phyloP scores from a whole-genome alignment of 2,888 invertebrate genomes.

The Dolomedes plantarius region DNA sequence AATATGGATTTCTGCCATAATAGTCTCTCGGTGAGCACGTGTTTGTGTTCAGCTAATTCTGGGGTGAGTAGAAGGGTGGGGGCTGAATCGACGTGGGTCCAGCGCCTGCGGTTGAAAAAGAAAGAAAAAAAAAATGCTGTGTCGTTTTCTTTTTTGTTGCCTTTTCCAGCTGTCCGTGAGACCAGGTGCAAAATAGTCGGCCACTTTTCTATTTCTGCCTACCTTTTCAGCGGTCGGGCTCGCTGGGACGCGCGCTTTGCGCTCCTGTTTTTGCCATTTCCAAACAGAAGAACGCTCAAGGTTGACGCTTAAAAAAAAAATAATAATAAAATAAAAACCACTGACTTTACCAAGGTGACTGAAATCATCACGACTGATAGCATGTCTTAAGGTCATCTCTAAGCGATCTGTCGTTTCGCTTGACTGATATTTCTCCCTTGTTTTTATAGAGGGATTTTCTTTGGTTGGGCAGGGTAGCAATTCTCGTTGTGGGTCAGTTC shows the following conservation, averaged over 20 bases:
- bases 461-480: constrained; percentile 37
- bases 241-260: constrained; percentile 15
- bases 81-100: neutral
- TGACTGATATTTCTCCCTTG: constrained; percentile 13
- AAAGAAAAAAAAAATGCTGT: too few relatives aligned
- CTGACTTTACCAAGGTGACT: constrained; percentile 43
- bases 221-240: constrained; percentile 15
- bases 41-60: neutral
- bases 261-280: constrained; percentile 31
- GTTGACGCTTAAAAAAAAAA: constrained; percentile 6
- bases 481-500: constrained; percentile 30
- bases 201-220: constrained; percentile 56
- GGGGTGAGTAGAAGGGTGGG: neutral
- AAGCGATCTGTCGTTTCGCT: constrained; percentile 53
- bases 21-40: too few relatives aligned
- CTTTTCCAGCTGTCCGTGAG: constrained; percentile 42
- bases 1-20: constrained; percentile 2
- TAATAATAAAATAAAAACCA: neutral
- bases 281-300: too few relatives aligned
- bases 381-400: constrained; percentile 62
- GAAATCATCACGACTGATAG: constrained; percentile 49
- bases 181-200: constrained; percentile 55
- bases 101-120: neutral
- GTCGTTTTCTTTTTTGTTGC: too few relatives aligned
- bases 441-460: constrained; percentile 20